Base-by-base conservation (phyloP, 1,140 invertebrate species). In the Dryas iulia region DNA sequence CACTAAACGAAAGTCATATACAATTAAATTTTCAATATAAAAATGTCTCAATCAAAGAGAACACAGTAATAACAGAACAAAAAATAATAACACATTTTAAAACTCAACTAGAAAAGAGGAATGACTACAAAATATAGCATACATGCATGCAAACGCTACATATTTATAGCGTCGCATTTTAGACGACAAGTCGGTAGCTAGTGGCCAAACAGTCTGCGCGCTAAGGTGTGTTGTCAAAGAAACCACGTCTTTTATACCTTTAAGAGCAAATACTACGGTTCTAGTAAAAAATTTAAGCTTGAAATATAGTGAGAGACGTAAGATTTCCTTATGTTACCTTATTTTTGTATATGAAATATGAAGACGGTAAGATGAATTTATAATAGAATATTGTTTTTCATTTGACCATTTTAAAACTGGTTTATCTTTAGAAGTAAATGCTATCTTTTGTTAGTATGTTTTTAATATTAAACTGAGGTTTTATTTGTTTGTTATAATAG, bases 191-290 rank as follows among this genome's bases (percentile, higher is more conserved):
- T 8, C 53, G 24, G 53, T 14, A 56, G 53, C 53, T 25, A n/a
- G 53, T 56, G 24, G 53, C 24, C 53, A 56, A 56, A 56, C 23
- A 26, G 53, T 26, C 53, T 56, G 53, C 53, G 53, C 53, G 53
- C 53, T 56, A 56, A 56, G 53, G 53, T 56, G 53, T 56, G 24
- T 24, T 56, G n/a, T 56, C 53, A 56, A 56, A 56, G 53, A 56
- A 56, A 56, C 53, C 53, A 56, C 53, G 53, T 56, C 53, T 56
- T 56, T 56, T 26, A 56, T 56, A 26, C 53, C 53, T 56, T 56
- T 56, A 25, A 56, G 24, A 56, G 53, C 53, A 26, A 26, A 56
- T 24, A 56, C 53, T 56, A 24, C 23, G 23, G 53, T 26, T 25
- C 24, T 24, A 1, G 21, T 26, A 24, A 61, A 33, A 61, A 47